These are phyloP conservation scores for Glyphotaelius pellucidus DNA, from an alignment of 2,888 invertebrate genomes.

Conservation along the genomic window DNA sequence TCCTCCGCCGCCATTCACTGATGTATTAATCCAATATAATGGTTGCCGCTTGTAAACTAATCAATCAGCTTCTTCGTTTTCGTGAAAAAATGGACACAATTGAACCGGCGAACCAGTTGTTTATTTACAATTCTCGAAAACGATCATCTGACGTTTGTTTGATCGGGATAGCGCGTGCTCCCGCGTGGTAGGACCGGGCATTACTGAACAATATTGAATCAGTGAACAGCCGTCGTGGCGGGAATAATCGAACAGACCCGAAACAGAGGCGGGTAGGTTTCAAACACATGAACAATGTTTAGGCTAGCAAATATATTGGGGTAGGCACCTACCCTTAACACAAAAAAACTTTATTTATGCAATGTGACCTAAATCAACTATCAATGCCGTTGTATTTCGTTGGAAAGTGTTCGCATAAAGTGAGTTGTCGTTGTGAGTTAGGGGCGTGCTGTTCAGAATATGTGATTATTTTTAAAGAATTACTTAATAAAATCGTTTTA, in stretches of 20 bases:
- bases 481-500: too few species aligned
- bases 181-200: conserved; percentile 47
- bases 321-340: neutral
- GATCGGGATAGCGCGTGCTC: conserved; percentile 53
- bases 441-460: too few species aligned
- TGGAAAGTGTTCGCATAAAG: too few species aligned
- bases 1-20: neutral
- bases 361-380: neutral
- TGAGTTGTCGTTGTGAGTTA: too few species aligned
- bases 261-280: conserved; percentile 18
- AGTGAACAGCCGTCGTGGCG: conserved; percentile 28
- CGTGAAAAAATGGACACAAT: neutral
- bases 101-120: conserved; percentile 23
- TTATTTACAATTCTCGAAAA: conserved; percentile 48
- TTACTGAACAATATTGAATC: conserved; percentile 28
- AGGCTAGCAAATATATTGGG: neutral
- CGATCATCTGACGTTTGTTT: conserved; percentile 49
- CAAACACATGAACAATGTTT: neutral
- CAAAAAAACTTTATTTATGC: neutral
- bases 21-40: neutral
- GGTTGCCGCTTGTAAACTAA: neutral
- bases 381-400: too few species aligned
- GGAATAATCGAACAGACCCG: neutral
- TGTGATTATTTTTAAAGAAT: too few species aligned
- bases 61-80: neutral